Conservation (phyloP, 2,113 vertebrate species). For the Pelvicachromis taeniatus region DNA sequence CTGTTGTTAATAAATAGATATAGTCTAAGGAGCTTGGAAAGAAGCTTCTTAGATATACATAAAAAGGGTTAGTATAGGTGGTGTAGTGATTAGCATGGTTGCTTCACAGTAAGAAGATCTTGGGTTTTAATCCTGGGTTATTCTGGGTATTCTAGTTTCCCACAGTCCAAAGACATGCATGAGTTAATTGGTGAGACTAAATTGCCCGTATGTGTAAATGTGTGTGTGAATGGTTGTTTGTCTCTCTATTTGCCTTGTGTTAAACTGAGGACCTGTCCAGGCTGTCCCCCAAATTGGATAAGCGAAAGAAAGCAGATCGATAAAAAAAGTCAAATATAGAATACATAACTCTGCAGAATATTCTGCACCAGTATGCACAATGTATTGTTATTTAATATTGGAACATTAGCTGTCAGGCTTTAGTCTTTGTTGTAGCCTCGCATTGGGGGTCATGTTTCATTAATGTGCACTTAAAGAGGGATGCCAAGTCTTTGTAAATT, state of each 20-base stretch:
- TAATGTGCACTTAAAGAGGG: not conserved
- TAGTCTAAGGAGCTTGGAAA: no score
- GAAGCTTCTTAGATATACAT: not conserved
- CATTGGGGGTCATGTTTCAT: not conserved
- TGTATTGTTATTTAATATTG: not conserved
- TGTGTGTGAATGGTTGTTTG: not conserved
- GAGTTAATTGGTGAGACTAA: not conserved
- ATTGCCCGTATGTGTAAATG: not conserved
- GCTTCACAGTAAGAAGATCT: not conserved
- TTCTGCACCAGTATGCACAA: not conserved
- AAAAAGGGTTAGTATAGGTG: not conserved
- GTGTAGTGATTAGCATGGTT: accelerated
- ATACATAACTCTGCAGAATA: not conserved
- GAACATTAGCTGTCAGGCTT: not conserved
- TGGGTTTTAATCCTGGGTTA: not conserved
- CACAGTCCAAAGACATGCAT: not conserved
- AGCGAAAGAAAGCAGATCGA: not conserved
- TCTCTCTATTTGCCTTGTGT: not conserved
- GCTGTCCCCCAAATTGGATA: not conserved
- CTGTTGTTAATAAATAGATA: not conserved
- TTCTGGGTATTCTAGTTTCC: not conserved
- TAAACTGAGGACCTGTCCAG: not conserved
- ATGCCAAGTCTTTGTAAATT: not conserved
- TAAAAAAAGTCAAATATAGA: not conserved
- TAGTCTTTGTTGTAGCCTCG: not conserved